Evolutionary conservation across 2,113 vertebrate species (phyloP).

Genomic region (Chaetura pelagica): DNA sequence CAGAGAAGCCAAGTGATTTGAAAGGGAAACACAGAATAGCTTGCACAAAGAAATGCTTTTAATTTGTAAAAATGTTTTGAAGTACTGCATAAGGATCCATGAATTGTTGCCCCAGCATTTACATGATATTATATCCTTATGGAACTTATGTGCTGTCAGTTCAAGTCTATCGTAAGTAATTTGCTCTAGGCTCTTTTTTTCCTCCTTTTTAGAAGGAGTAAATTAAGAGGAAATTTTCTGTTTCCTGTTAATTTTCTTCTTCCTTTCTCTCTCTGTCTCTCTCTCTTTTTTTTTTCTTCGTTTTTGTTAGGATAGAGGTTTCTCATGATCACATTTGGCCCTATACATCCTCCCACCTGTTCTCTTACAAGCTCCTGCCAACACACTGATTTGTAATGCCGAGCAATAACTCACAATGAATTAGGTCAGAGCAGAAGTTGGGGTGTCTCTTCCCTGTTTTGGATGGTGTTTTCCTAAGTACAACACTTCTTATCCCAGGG

Average conservation of each 20-base stretch:
- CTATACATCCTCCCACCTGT: neutral
- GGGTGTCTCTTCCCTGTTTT: neutral
- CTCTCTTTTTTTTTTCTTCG: neutral
- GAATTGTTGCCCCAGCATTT: conserved; percentile 2
- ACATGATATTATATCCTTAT: neutral
- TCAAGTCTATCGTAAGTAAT: neutral
- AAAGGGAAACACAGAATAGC: neutral
- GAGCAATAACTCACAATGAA: neutral
- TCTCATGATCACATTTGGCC: neutral
- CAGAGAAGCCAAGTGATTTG: conserved; percentile 1
- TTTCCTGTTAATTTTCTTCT: conserved; percentile 51
- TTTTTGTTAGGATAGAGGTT: neutral
- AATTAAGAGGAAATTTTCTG: conserved; percentile 55
- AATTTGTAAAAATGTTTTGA: conserved; percentile 33
- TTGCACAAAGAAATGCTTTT: neutral
- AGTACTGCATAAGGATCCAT: neutral
- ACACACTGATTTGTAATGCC: neutral
- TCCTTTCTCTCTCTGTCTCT: neutral
- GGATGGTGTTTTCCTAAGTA: neutral
- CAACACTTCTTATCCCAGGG: neutral
- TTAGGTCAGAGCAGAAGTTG: neutral
- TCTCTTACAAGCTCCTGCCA: conserved; percentile 15
- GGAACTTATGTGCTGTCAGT: conserved; percentile 15
- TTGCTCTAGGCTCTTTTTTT: neutral
- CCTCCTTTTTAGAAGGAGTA: neutral